A percentile compares a stretch with the other conserved stretches of the same genome.
These are phyloP conservation scores for Pristionchus entomophagus DNA, from an alignment of 2,888 invertebrate species.

Conservation along the genomic window DNA sequence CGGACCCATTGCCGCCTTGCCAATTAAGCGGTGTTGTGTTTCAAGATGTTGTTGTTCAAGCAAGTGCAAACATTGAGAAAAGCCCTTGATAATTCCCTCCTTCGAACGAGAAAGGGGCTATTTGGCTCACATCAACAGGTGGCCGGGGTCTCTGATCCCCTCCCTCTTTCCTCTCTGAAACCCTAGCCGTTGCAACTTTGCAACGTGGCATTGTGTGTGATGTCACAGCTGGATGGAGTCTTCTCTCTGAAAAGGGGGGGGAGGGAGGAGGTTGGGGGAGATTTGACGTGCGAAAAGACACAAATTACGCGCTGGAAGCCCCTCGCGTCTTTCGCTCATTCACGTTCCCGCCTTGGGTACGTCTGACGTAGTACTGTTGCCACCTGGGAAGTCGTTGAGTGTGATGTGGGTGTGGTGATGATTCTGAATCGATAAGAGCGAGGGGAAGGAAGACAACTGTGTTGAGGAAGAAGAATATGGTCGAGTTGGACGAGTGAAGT, in stretches of 20 bases:
- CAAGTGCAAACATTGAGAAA: too few relatives aligned
- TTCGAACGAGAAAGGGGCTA: too few relatives aligned
- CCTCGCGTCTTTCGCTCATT: not conserved
- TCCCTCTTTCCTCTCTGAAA: not conserved
- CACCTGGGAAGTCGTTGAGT: not conserved
- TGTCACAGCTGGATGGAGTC: not conserved
- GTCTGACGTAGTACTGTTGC: not conserved
- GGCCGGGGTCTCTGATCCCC: not conserved
- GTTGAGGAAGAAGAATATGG: too few relatives aligned
- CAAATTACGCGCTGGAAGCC: not conserved
- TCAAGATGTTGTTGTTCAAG: not conserved
- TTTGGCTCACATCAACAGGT: not conserved
- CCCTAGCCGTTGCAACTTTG: slow-evolving; percentile 5
- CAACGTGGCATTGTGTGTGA: not conserved
- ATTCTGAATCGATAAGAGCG: not conserved
- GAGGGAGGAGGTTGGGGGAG: not conserved
- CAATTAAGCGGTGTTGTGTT: slow-evolving; percentile 12
- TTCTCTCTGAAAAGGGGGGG: not conserved
- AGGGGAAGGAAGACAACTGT: not conserved
- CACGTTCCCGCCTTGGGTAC: not conserved
- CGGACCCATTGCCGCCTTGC: not conserved
- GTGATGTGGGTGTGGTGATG: not conserved
- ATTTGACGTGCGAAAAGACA: not conserved
- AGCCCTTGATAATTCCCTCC: too few relatives aligned
- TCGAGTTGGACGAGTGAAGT: slow-evolving; percentile 28